Evolutionary conservation across 2,797 vertebrate species (phyloP), one percentile per base, ranked within the genome.

Genomic region (Sebastes vulpes): DNA sequence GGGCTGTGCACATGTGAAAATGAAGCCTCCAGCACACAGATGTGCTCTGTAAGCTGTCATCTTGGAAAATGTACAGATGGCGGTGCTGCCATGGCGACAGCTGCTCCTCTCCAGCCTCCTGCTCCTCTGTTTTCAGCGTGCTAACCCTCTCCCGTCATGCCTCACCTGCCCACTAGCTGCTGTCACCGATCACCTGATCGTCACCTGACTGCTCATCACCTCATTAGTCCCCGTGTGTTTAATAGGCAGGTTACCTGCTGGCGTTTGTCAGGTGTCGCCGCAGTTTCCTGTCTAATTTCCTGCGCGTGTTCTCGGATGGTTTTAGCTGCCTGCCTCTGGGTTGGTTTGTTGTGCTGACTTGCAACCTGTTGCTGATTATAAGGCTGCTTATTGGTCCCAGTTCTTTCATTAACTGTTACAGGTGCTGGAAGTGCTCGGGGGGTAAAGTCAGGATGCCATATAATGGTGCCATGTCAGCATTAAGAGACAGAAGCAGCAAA

Each of bases 341-440:
- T 74, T 65, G 71, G 67, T 70, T 66, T 70, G 65, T 57, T 32
- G 42, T 52, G 38, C 32, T 54, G n/a, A 68, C 58, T 48, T 23
- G 53, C n/a, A 72, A 72, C 72, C 46, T 79, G 70, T 79, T 63
- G 53, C 66, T 72, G 23, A 52, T 68, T 56, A 38, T 23, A 50
- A 61, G 38, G 42, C 26, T 71, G 56, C 20, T 52, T 4, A 58
- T 57, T 53, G 70, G 48, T 29, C 9, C 54, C 16, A 57, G n/a
- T 48, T 68, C 26, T 56, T 7, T 54, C n/a, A 31, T 66, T 54
- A 57, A 0, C 10, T 32, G 54, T 28, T 23, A 6, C 3, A 20
- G 57, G n/a, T 8, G 14, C 26, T 54, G 46, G 9, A 59, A 11
- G 9, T 53, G 46, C 72, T 26, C 16, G 42, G 16, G 9, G 2